Percentiles rank a stretch among this genome's conserved stretches.
phyloP scores from a whole-genome alignment of 2,888 invertebrate genomes.

The Stenotaenia linearis region DNA sequence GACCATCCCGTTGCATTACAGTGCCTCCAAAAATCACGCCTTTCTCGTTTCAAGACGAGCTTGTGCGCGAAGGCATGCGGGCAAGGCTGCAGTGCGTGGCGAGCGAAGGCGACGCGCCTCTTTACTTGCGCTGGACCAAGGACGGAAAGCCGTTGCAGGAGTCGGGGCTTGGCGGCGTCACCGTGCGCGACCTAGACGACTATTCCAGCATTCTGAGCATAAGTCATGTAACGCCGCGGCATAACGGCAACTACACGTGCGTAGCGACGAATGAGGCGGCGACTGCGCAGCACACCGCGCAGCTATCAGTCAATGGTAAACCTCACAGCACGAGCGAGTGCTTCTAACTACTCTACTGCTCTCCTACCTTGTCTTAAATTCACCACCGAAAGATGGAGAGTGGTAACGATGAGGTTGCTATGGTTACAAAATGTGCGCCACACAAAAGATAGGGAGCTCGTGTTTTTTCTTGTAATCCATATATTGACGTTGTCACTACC shows the following conservation, averaged over 20 bases:
- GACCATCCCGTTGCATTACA: slow-evolving; percentile 47
- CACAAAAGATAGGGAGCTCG: background rate
- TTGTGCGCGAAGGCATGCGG: slow-evolving; percentile 72
- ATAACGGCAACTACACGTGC: slow-evolving; percentile 71
- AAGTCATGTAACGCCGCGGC: slow-evolving; percentile 66
- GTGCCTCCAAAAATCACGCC: slow-evolving; percentile 80
- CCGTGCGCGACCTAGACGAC: slow-evolving; percentile 52
- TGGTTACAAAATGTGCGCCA: background rate
- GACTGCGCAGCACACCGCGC: slow-evolving; percentile 70
- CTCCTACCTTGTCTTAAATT: background rate
- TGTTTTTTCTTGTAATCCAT: background rate
- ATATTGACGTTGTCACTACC: slow-evolving; percentile 10
- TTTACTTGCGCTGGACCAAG: slow-evolving; percentile 74
- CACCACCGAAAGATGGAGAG: slow-evolving; percentile 1
- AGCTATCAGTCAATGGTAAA: slow-evolving; percentile 75
- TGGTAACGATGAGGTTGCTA: background rate
- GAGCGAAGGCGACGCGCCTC: slow-evolving; percentile 71
- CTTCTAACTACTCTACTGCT: slow-evolving; percentile 17
- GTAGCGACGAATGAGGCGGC: slow-evolving; percentile 72
- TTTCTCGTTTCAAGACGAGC: slow-evolving; percentile 75
- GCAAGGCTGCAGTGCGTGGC: slow-evolving; percentile 74
- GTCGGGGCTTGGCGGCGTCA: slow-evolving; percentile 45
- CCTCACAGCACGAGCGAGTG: slow-evolving; percentile 17
- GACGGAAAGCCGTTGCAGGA: slow-evolving; percentile 63
- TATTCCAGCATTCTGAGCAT: slow-evolving; percentile 72